Percentiles rank a stretch among this genome's conserved stretches.
These are phyloP conservation scores for Epinephelus moara DNA, from an alignment of 2,113 vertebrate species.

Conservation along the genomic window DNA sequence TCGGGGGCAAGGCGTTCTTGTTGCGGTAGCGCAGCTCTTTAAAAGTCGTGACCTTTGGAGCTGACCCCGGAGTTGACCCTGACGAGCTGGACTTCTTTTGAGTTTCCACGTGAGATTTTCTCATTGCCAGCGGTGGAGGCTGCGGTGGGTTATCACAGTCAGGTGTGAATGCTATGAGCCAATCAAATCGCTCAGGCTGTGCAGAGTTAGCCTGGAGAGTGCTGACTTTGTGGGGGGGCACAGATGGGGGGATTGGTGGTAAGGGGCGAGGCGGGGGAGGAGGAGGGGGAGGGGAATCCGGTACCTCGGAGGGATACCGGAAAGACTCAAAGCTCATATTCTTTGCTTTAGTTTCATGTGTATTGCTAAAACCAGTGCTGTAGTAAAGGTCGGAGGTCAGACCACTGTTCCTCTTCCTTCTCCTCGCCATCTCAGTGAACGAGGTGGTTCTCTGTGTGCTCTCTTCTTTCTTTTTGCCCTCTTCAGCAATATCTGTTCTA, in stretches of 20 bases:
- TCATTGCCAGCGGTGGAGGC: constrained; percentile 69
- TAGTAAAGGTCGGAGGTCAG: constrained; percentile 76
- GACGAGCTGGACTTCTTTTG: constrained; percentile 49
- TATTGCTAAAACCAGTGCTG: constrained; percentile 71
- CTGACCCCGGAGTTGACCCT: constrained; percentile 52
- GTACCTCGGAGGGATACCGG: constrained; percentile 66
- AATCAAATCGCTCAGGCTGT: constrained; percentile 89
- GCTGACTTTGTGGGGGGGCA: constrained; percentile 71
- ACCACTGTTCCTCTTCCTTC: constrained; percentile 84
- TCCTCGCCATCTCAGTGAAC: constrained; percentile 91
- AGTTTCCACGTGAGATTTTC: constrained; percentile 49
- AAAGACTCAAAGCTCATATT: constrained; percentile 63
- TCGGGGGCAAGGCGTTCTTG: constrained; percentile 78
- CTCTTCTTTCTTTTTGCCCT: constrained; percentile 60
- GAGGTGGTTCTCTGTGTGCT: constrained; percentile 86
- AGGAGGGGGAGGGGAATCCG: constrained; percentile 82
- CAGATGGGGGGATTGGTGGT: constrained; percentile 77
- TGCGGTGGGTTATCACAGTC: constrained; percentile 85
- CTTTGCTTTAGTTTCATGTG: constrained; percentile 59
- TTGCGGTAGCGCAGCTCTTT: constrained; percentile 91
- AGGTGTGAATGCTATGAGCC: constrained; percentile 95
- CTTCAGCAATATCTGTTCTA: constrained; percentile 50
- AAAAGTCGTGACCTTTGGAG: constrained; percentile 92
- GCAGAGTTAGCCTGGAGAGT: constrained; percentile 82
- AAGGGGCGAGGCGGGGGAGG: constrained; percentile 84